Percentiles rank a stretch among this genome's conserved stretches.
phyloP scores from a whole-genome alignment of 2,113 vertebrate species.

The Tetrax tetrax region DNA sequence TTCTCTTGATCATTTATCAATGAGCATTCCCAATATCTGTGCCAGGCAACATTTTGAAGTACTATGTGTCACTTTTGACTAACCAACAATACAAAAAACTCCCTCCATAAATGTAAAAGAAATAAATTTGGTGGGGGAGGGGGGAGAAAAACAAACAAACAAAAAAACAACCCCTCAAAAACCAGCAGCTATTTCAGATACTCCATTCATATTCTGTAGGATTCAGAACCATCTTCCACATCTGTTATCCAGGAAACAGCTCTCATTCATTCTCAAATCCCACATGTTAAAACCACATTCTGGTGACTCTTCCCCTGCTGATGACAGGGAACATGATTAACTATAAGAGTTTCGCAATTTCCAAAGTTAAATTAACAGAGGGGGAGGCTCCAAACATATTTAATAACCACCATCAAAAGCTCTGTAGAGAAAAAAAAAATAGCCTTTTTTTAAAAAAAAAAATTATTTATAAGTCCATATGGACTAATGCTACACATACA shows the following conservation, averaged over 20 bases:
- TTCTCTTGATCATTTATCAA: neutral
- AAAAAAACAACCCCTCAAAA: neutral
- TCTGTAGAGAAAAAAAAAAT: neutral
- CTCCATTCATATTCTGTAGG: neutral
- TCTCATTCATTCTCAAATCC: neutral
- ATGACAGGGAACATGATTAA: neutral
- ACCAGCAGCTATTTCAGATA: neutral
- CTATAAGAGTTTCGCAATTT: neutral
- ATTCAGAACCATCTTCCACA: neutral
- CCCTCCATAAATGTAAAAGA: neutral
- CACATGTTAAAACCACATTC: neutral
- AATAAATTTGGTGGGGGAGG: neutral
- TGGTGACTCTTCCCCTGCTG: neutral
- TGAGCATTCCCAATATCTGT: neutral
- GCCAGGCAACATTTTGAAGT: neutral
- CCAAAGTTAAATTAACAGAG: neutral
- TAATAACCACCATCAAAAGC: neutral
- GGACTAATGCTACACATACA: neutral
- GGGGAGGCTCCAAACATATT: neutral
- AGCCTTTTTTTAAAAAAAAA: rapidly evolving
- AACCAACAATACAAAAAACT: neutral
- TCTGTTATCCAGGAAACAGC: constrained; percentile 3
- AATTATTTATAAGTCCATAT: neutral
- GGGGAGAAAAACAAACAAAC: neutral
- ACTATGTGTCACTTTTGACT: neutral